Base-by-base conservation (phyloP, 2,113 vertebrate genomes). In the Phainopepla nitens region DNA sequence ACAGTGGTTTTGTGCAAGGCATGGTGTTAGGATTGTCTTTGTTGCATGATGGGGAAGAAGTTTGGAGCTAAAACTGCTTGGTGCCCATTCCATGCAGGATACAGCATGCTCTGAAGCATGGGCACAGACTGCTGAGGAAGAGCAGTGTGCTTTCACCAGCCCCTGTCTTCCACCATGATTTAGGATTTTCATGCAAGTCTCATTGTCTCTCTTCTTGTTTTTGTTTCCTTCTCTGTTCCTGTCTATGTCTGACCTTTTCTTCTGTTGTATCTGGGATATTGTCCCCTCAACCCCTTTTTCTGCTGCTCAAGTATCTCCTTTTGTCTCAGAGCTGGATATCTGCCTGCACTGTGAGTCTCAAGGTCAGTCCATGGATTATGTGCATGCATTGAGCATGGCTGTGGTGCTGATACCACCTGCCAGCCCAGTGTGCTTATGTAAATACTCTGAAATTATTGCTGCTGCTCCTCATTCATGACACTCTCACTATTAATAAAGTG, bases 291-390 rank as follows among this genome's bases (percentile, higher is more conserved):
- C 92, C 93, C 88, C 70, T 91, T 89, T 97, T 93, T 97, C 94
- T 90, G 88, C 96, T 85, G 96, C 96, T 98, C 97, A 98, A 99
- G 99, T 98, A 93, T 97, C 98, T 98, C 98, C 98, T 97, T 98
- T 98, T 98, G 97, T 98, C 98, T 99, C 99, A 98, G 98, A 98
- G 95, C 95, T 98, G 98, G 99, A 99, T 97, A 98, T 98, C 97
- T 98, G 98, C 98, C 97, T 97, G 95, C 98, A 98, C 97, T 99
- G 98, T 98, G 98, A 99, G 97, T 97, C 97, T 89, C 97, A 98
- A 99, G 99, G 99, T 99, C 98, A 98, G 99, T 99, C 95, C 91
- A 44, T 95, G 76, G 66, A 71, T 89, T 80, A 64, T 82, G 58
- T 90, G 76, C 70, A 66, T 94, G 77, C 54, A 29, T 12, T 81